Evolutionary conservation across 2,113 vertebrate species (phyloP).

Genomic region (Chlamydotis undulata): DNA sequence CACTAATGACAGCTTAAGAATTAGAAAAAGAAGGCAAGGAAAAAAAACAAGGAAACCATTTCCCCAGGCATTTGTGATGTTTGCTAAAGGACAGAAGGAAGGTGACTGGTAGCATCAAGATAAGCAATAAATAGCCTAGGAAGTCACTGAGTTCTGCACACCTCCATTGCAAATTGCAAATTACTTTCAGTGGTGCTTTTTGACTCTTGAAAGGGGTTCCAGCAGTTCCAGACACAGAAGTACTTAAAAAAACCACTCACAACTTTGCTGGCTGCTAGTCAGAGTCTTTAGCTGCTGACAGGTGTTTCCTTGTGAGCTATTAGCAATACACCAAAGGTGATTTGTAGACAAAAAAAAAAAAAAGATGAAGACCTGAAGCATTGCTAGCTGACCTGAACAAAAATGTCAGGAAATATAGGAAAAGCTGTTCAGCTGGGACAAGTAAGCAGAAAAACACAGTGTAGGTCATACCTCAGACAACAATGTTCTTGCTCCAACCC

Average conservation of each 20-base stretch:
- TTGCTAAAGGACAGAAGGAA: constrained; percentile 71
- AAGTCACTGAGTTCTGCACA: constrained; percentile 8
- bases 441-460: background rate
- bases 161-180: constrained; percentile 21
- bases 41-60: constrained; percentile 58
- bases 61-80: constrained; percentile 72
- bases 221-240: constrained; percentile 47
- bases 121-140: constrained; percentile 38
- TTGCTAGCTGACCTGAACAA: background rate
- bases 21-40: constrained; percentile 49
- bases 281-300: background rate
- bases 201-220: constrained; percentile 27
- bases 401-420: background rate
- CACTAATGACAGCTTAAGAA: constrained; percentile 59
- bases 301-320: background rate
- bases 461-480: background rate
- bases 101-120: constrained; percentile 79
- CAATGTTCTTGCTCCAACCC: background rate
- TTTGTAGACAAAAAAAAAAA: background rate
- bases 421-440: background rate
- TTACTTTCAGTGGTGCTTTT: constrained; percentile 15
- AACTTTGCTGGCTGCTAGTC: constrained; percentile 23
- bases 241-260: constrained; percentile 29
- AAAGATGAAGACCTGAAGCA: background rate
- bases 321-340: background rate